phyloP scores from a whole-genome alignment of 2,888 invertebrate genomes.

The Acleris laterana region DNA sequence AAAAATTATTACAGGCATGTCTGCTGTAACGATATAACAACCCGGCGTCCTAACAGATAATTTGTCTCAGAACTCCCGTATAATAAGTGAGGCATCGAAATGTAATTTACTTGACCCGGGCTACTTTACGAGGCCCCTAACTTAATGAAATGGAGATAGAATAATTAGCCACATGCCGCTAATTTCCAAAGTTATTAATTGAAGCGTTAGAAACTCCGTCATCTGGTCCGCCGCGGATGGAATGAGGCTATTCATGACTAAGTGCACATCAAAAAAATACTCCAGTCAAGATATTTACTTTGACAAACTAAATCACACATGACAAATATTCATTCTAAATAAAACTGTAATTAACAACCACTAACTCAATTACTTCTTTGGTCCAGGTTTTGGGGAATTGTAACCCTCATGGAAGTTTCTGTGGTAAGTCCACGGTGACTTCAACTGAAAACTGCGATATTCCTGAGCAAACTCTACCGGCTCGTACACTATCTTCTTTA shows the following conservation, averaged over 20 bases:
- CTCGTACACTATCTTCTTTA: conserved; percentile 75
- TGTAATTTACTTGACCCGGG: conserved; percentile 55
- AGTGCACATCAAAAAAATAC: conserved; percentile 40
- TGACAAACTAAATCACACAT: neutral
- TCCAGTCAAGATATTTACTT: neutral
- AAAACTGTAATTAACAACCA: neutral
- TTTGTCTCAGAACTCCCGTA: conserved; percentile 19
- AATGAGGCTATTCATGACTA: conserved; percentile 41
- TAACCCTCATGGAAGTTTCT: conserved; percentile 70
- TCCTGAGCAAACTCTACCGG: conserved; percentile 74
- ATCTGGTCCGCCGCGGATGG: conserved; percentile 62
- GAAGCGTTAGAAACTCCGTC: conserved; percentile 72
- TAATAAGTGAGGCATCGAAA: conserved; percentile 46
- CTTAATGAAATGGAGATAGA: conserved; percentile 74
- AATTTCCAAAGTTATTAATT: conserved; percentile 82
- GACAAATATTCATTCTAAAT: neutral
- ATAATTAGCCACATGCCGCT: conserved; percentile 76
- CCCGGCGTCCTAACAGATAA: neutral
- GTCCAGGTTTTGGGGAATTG: conserved; percentile 48
- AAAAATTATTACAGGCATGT: no score
- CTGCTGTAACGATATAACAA: neutral
- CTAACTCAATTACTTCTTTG: conserved; percentile 28
- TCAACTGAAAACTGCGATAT: conserved; percentile 57
- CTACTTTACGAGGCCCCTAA: conserved; percentile 54
- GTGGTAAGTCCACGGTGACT: conserved; percentile 72